A percentile compares a stretch with the other conserved stretches of the same genome.
Evolutionary conservation across 1,140 invertebrate genomes (phyloP).

Genomic region (Spodoptera litura): DNA sequence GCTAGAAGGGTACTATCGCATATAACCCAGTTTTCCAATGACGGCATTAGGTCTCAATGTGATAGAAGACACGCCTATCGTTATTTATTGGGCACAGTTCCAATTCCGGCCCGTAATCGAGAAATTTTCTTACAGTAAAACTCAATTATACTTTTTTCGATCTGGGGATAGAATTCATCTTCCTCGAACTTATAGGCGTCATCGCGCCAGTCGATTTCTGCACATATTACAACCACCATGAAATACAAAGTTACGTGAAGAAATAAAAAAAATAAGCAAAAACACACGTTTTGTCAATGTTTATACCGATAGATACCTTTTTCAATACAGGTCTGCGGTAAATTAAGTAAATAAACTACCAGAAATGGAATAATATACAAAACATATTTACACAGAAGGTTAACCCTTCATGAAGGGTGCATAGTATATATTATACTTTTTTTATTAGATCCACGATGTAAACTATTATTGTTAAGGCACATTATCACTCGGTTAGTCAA

Average conservation of each 20-base stretch:
- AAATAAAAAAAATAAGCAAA: no score
- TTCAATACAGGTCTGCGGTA: no score
- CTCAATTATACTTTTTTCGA: conserved; percentile 38
- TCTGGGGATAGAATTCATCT: conserved; percentile 5
- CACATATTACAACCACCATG: not conserved
- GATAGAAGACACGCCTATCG: conserved; percentile 35
- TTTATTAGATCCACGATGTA: no score
- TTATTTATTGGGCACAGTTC: conserved; percentile 37
- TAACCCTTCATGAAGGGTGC: no score
- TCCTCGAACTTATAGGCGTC: not conserved
- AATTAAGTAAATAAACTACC: no score
- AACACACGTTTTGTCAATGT: no score
- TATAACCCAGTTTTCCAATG: conserved; percentile 31
- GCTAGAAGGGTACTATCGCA: conserved; percentile 28
- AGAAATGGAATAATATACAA: no score
- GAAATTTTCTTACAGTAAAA: conserved; percentile 39
- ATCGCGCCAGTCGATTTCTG: not conserved
- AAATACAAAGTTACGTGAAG: not conserved
- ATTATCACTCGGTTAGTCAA: no score
- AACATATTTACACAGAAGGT: no score
- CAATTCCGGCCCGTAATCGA: conserved; percentile 30
- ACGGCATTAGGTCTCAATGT: conserved; percentile 33
- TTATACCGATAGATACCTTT: no score
- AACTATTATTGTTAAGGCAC: no score
- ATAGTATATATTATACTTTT: no score